Conservation (phyloP, 2,113 vertebrate species). For the Oxyruncus cristatus region DNA sequence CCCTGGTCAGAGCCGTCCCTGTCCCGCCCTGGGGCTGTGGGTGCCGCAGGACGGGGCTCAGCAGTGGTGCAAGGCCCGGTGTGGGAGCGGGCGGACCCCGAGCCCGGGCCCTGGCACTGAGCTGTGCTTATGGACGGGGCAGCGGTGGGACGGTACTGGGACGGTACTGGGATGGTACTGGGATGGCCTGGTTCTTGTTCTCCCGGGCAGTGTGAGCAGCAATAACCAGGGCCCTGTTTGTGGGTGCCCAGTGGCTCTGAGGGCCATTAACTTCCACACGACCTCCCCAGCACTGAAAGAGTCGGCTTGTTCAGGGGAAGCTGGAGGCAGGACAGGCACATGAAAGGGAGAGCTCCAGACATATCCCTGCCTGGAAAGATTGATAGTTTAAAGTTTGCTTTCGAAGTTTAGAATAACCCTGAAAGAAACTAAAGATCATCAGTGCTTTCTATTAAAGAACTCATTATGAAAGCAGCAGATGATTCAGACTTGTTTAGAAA, state of each 20-base stretch:
- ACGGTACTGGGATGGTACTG: not conserved
- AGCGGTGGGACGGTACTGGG: not conserved
- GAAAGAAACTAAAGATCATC: not conserved
- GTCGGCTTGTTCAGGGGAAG: not conserved
- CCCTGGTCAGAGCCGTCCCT: not conserved
- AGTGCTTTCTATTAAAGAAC: not conserved
- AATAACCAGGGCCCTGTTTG: constrained; percentile 63
- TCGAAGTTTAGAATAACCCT: not conserved
- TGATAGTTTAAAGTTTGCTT: not conserved
- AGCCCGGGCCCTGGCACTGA: not conserved
- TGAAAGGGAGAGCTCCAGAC: not conserved
- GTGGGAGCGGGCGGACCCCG: not conserved
- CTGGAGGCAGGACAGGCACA: not conserved
- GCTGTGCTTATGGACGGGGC: not conserved
- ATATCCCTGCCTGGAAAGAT: not conserved
- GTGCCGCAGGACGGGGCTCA: not conserved
- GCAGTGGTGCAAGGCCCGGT: not conserved
- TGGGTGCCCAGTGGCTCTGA: not conserved
- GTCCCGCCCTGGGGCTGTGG: not conserved
- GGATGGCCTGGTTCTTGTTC: not conserved
- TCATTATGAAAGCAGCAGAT: not conserved
- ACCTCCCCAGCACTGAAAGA: not conserved
- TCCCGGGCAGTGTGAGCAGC: not conserved
- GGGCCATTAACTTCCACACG: not conserved
- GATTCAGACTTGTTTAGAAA: not conserved